A percentile compares a stretch with the other conserved stretches of the same genome.
phyloP scores from a whole-genome alignment of 30 jellyfish, hydroid and myxozoan species.

The Rhopilema esculentum region DNA sequence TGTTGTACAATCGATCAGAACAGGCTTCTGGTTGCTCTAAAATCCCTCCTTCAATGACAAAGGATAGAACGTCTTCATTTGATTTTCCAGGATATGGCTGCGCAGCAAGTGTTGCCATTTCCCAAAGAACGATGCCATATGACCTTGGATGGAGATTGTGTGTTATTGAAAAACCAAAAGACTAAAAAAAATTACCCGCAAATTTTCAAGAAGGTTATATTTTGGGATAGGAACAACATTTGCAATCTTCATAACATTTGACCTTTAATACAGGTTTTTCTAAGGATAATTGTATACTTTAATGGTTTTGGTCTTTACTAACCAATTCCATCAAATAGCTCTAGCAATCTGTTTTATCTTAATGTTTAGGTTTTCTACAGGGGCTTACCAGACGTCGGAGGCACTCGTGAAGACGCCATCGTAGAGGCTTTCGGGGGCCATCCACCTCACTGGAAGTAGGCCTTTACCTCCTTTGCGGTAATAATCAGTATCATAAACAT shows the following conservation, averaged over 20 bases:
- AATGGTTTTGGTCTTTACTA: neutral
- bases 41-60: constrained; percentile 83
- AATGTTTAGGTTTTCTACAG: neutral
- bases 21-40: constrained; percentile 85
- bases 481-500: constrained; percentile 91
- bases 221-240: too few relatives aligned
- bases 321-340: neutral
- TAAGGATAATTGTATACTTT: too few relatives aligned
- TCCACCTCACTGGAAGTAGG: constrained; percentile 95
- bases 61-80: constrained; percentile 84
- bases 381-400: constrained; percentile 95
- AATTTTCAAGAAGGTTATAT: too few relatives aligned
- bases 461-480: constrained; percentile 97
- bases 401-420: constrained; percentile 91
- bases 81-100: constrained; percentile 98
- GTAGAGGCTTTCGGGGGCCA: constrained; percentile 96
- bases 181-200: neutral
- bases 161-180: too few relatives aligned
- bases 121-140: constrained; percentile 97
- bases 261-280: too few relatives aligned
- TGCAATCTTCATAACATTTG: too few relatives aligned
- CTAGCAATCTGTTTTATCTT: neutral
- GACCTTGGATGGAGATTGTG: constrained; percentile 69
- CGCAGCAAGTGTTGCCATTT: constrained; percentile 90
- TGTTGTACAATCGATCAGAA: constrained; percentile 82